These are phyloP conservation scores for Parauchenoglanis punctatus DNA, from an alignment of 2,797 vertebrate genomes.

Conservation along the genomic window DNA sequence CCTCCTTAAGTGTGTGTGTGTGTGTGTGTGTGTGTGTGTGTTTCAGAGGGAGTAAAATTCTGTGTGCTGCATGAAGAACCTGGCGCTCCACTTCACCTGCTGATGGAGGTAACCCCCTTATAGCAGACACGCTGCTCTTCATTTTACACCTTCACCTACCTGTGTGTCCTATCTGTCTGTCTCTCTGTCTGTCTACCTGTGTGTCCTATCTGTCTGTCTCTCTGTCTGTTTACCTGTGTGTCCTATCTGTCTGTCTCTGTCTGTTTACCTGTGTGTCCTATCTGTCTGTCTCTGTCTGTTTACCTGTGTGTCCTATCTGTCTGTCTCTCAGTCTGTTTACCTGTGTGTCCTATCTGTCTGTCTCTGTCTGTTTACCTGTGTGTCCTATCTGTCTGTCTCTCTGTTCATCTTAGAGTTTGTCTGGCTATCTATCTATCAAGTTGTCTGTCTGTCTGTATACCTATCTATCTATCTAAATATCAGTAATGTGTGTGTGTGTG, in stretches of 20 bases:
- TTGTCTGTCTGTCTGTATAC: too few species aligned
- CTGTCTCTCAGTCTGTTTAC: too few species aligned
- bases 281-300: background rate
- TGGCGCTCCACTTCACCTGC: constrained; percentile 85
- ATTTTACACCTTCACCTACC: background rate
- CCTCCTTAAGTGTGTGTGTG: too few species aligned
- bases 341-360: too few species aligned
- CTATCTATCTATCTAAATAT: background rate
- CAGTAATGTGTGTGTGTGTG: background rate
- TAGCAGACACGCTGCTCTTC: background rate
- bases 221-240: background rate
- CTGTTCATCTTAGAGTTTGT: background rate
- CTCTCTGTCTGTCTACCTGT: background rate
- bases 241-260: background rate
- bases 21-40: background rate
- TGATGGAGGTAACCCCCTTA: constrained; percentile 86
- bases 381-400: background rate
- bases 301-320: too few species aligned
- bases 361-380: too few species aligned
- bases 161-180: background rate
- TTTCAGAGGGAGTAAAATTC: constrained; percentile 92
- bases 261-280: too few species aligned
- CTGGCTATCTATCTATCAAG: too few species aligned
- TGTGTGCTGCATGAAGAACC: constrained; percentile 84
- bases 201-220: background rate